These are phyloP conservation scores for Mico argentatus DNA, from an alignment of 2,797 vertebrate species.

Conservation along the genomic window DNA sequence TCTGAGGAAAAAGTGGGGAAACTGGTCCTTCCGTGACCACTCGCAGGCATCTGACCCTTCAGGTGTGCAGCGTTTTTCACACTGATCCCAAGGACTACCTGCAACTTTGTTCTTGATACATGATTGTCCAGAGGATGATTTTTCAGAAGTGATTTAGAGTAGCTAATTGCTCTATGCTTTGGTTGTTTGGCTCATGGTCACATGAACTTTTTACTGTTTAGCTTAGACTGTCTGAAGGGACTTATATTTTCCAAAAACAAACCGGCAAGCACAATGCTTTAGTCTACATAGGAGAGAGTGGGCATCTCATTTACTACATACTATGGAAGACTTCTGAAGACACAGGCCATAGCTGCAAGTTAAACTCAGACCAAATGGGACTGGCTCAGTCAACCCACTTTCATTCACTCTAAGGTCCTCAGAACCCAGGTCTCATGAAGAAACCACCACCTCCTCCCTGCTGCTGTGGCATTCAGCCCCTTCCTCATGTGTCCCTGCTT, in stretches of 20 bases:
- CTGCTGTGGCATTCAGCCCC: neutral
- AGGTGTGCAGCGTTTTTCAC: neutral
- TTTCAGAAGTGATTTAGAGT: neutral
- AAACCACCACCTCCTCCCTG: accelerated
- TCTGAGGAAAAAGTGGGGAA: neutral
- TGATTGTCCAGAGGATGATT: neutral
- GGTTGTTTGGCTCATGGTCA: neutral
- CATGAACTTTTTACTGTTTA: neutral
- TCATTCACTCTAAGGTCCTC: neutral
- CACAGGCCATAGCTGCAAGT: neutral
- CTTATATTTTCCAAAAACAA: neutral
- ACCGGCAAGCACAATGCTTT: neutral
- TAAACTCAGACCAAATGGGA: neutral
- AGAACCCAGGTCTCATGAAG: neutral
- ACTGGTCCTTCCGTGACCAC: neutral
- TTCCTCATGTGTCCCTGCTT: neutral
- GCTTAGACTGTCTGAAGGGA: neutral
- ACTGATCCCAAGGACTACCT: neutral
- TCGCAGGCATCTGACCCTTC: neutral
- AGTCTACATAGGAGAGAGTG: neutral
- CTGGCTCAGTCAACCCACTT: neutral
- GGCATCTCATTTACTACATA: neutral
- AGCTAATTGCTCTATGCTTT: neutral
- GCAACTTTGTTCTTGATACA: neutral
- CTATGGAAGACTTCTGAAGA: neutral